These are phyloP conservation scores for Zalophus californianus DNA, from an alignment of 2,797 vertebrate species.

Conservation along the genomic window DNA sequence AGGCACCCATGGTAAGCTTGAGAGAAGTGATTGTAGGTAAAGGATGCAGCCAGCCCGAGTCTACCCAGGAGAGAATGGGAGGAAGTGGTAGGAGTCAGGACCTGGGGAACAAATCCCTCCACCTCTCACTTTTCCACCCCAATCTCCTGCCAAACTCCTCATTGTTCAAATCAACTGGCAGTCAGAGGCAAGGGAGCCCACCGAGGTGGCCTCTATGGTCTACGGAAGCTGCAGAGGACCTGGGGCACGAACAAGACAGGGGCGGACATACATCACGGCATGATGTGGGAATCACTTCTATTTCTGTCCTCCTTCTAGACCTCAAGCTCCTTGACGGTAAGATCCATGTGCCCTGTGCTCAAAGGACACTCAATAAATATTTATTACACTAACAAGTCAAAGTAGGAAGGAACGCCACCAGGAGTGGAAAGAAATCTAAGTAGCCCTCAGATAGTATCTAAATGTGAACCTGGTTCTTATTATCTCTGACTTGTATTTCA, in stretches of 20 bases:
- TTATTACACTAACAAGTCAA: background rate
- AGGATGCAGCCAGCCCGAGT: background rate
- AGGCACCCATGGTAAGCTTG: accelerated
- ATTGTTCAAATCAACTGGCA: background rate
- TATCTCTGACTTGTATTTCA: background rate
- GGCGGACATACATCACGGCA: accelerated
- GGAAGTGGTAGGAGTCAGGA: background rate
- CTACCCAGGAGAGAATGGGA: background rate
- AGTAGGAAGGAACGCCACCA: background rate
- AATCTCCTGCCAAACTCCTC: background rate
- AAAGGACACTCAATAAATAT: background rate
- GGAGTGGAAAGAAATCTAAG: background rate
- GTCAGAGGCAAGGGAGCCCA: background rate
- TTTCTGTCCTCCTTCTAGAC: background rate
- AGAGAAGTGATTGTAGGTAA: background rate
- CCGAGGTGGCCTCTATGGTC: accelerated
- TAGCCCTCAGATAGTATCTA: accelerated
- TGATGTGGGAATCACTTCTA: accelerated
- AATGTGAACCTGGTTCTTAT: background rate
- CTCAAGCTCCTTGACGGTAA: too few species aligned
- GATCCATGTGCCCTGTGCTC: background rate
- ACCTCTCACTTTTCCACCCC: background rate
- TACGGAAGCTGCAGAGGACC: too few species aligned
- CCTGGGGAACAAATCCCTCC: too few species aligned
- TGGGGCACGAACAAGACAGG: background rate